Evolutionary conservation across 2,888 invertebrate species (phyloP).

Genomic region (Standfussiana lucernea): DNA sequence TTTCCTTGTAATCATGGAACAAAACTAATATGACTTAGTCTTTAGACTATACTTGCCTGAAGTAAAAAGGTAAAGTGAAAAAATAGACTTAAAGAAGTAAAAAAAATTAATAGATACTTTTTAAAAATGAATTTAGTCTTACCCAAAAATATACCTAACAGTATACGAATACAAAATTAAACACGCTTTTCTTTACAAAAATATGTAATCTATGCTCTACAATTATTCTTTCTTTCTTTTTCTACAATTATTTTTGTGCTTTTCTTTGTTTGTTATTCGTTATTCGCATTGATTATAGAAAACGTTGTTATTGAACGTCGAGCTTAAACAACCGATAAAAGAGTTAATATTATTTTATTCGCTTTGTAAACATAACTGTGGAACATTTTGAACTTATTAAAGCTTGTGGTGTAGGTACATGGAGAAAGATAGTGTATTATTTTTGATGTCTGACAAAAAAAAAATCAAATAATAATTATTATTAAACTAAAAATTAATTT

Average conservation of each 20-base stretch:
- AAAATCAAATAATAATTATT: too few relatives aligned
- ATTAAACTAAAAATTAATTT: too few relatives aligned
- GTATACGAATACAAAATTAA: not conserved
- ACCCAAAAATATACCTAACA: not conserved
- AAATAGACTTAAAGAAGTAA: not conserved
- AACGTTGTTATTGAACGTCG: slow-evolving; percentile 2
- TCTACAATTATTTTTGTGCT: not conserved
- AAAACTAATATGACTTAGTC: not conserved
- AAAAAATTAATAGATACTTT: not conserved
- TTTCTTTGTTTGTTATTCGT: not conserved
- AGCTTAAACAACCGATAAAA: not conserved
- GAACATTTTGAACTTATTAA: not conserved
- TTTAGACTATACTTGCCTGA: not conserved
- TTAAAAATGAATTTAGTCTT: not conserved
- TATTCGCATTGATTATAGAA: slow-evolving; percentile 8
- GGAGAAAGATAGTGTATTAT: not conserved
- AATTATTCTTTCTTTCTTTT: too few relatives aligned
- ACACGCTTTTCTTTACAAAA: not conserved
- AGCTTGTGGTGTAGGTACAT: not conserved
- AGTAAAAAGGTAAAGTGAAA: not conserved
- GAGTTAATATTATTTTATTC: not conserved
- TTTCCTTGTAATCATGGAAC: not conserved
- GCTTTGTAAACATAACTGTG: not conserved
- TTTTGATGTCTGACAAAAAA: not conserved
- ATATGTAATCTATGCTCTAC: not conserved